Evolutionary conservation across 2,113 vertebrate genomes (phyloP), one percentile per base, ranked within the genome.

Genomic region (Bubo scandiacus): DNA sequence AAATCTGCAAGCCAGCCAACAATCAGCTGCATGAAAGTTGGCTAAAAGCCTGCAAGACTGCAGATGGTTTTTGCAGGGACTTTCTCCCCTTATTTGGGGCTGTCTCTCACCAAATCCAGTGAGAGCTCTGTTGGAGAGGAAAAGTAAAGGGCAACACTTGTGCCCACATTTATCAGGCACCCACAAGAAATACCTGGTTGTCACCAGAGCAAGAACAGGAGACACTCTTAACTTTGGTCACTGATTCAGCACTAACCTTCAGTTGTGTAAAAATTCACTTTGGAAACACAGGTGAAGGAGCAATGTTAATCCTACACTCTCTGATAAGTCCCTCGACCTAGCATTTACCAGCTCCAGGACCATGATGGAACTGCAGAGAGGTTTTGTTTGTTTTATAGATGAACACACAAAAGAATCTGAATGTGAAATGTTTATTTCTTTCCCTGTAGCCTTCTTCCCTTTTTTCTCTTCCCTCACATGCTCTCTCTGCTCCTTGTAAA

Each of bases 1-100:
- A 96, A 94, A 94, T 86, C 79, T 74, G 65, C 38, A 62, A 93
- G 11, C 11, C 22, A 92, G 62, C 21, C 67, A 93, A 88, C 12
- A 86, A 34, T 74, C 55, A 86, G 34, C 34, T 1, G 1, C 63
- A 86, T 63, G 63, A 74, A 71, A 90, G 10, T 74, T 83, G 65
- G n/a, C 72, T 88, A 59, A 94, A 93, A 84, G n/a, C 72, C 80
- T 83, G 20, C 2, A 47, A 77, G 51, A n/a, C 18, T 81, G 45
- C 82, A 86, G 49, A 77, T 83, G 85, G 45, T 30, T 96, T 96
- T 90, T 90, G 20, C 59, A 90, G 62, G 29, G 30, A 68, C 42
- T 43, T 86, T 68, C 5, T 6, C 14, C 38, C 30, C 14, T 86
- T 66, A 11, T 88, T 27, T 86, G 59, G 40, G 43, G 9, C 38